Evolutionary conservation across 2,113 vertebrate species (phyloP).

Genomic region (Chaetops frenatus): DNA sequence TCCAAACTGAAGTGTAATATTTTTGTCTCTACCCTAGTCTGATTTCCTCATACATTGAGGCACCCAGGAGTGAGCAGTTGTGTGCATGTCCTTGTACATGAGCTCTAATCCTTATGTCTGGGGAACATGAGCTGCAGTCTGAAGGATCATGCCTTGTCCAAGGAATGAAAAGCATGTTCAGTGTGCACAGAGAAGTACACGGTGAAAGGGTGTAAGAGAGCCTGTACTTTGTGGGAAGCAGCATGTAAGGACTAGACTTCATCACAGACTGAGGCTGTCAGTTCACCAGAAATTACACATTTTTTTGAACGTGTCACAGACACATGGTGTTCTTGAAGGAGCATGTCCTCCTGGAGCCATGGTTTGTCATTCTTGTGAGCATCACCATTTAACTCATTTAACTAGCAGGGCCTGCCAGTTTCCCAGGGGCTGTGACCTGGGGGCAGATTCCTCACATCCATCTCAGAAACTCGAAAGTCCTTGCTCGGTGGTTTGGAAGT

Average conservation of each 20-base stretch:
- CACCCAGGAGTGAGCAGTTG: background rate
- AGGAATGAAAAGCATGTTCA: background rate
- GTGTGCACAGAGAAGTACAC: background rate
- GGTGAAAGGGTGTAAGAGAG: background rate
- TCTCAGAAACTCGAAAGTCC: background rate
- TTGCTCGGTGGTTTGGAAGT: background rate
- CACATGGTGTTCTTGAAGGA: background rate
- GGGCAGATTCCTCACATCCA: background rate
- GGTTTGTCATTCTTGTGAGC: background rate
- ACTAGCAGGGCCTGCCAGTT: background rate
- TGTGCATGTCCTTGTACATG: background rate
- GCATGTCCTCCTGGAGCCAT: background rate
- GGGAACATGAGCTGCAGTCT: background rate
- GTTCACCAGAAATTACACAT: background rate
- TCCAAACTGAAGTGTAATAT: background rate
- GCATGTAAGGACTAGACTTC: background rate
- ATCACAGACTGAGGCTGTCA: background rate
- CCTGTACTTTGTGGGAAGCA: background rate
- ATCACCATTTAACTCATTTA: background rate
- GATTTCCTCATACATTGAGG: background rate
- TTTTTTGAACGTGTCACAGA: background rate
- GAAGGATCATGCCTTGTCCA: background rate
- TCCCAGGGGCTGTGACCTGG: background rate
- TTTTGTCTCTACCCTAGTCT: background rate
- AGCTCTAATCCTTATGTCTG: background rate